Percentiles rank a stretch among this genome's conserved stretches.
Conservation (phyloP, 2,888 invertebrate species). For the Serripes groenlandicus region DNA sequence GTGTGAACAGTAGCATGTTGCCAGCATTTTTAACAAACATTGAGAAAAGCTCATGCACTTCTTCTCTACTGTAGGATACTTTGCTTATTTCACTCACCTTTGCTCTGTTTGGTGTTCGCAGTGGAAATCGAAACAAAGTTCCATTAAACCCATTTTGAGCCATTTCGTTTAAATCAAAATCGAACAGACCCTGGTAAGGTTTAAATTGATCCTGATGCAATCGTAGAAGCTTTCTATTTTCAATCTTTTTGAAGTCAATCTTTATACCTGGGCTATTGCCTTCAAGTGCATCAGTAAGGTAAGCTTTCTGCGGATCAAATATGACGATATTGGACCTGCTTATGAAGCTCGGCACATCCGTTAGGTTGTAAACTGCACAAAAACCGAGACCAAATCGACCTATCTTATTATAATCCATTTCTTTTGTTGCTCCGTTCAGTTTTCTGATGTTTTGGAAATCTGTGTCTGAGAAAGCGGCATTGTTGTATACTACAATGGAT, state of each 20-base stretch:
- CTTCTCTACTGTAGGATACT: slow-evolving; percentile 70
- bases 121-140: slow-evolving; percentile 84
- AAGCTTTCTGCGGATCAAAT: slow-evolving; percentile 83
- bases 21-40: slow-evolving; percentile 78
- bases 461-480: slow-evolving; percentile 80
- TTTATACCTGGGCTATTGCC: slow-evolving; percentile 40
- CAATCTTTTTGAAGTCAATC: slow-evolving; percentile 25
- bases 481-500: slow-evolving; percentile 83
- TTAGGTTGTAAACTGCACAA: slow-evolving; percentile 84
- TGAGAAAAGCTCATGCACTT: slow-evolving; percentile 75
- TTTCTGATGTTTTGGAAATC: slow-evolving; percentile 84
- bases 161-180: slow-evolving; percentile 55
- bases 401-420: slow-evolving; percentile 77
- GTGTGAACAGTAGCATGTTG: slow-evolving; percentile 83
- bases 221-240: slow-evolving; percentile 46
- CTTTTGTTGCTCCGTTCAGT: slow-evolving; percentile 83
- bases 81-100: slow-evolving; percentile 77
- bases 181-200: slow-evolving; percentile 78
- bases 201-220: slow-evolving; percentile 75
- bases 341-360: slow-evolving; percentile 85
- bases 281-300: slow-evolving; percentile 69
- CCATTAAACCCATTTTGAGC: slow-evolving; percentile 67
- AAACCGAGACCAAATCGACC: slow-evolving; percentile 85
- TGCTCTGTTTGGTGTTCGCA: slow-evolving; percentile 80
- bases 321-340: slow-evolving; percentile 81